Conservation (phyloP, 2,888 invertebrate species). For the Trichopoda pennipes region DNA sequence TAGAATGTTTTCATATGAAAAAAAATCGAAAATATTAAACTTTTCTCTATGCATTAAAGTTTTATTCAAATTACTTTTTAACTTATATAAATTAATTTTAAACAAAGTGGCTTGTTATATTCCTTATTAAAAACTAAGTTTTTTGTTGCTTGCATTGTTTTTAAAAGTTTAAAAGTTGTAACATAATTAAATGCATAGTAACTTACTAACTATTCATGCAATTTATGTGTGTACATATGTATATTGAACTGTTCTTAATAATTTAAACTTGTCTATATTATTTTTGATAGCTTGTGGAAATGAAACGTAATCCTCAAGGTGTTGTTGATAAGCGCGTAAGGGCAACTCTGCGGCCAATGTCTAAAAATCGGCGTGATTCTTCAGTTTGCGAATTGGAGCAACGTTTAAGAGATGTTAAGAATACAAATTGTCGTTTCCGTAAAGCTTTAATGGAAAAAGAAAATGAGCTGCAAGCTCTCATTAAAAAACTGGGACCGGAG, state of each 20-base stretch:
- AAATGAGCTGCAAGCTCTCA: conserved; percentile 86
- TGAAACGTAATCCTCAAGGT: conserved; percentile 92
- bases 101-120: neutral
- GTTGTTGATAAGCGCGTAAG: conserved; percentile 91
- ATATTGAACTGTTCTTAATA: neutral
- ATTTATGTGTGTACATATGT: neutral
- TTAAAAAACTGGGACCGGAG: conserved; percentile 80
- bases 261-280: neutral
- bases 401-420: conserved; percentile 90
- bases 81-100: neutral
- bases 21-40: neutral
- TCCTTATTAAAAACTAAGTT: neutral
- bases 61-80: too few species aligned
- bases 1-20: too few species aligned
- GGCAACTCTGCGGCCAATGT: conserved; percentile 92
- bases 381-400: conserved; percentile 91
- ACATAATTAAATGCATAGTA: neutral
- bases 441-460: conserved; percentile 92
- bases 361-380: conserved; percentile 89
- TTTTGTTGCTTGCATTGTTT: conserved; percentile 5
- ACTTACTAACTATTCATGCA: conserved; percentile 55
- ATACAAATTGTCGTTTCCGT: conserved; percentile 91
- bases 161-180: neutral
- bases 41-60: neutral
- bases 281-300: conserved; percentile 89